Conservation (phyloP, 2,797 vertebrate species). For the Heteromormyrus szaboi region DNA sequence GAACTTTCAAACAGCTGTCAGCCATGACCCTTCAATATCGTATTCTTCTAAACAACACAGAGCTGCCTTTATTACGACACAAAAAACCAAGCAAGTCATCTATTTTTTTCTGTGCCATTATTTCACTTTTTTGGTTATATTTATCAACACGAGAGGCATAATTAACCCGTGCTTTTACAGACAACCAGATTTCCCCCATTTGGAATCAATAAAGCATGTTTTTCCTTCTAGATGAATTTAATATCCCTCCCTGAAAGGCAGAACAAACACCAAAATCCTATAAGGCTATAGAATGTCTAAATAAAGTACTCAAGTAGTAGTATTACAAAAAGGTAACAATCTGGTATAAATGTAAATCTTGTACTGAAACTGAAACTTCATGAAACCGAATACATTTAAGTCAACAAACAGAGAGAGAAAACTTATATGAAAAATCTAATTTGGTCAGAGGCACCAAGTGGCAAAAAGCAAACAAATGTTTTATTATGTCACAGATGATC, state of each 20-base stretch:
- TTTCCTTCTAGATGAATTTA: neutral
- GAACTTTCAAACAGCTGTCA: conserved; percentile 38
- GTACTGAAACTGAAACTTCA: neutral
- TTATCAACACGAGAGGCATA: neutral
- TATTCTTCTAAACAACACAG: conserved; percentile 26
- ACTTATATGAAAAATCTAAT: neutral
- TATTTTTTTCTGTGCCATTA: conserved; percentile 5
- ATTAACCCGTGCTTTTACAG: neutral
- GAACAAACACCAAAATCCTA: neutral
- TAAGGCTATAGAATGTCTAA: neutral
- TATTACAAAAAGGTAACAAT: neutral
- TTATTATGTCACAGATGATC: neutral
- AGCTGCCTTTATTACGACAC: neutral
- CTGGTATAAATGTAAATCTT: neutral
- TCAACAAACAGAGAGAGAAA: neutral
- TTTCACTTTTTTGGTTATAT: conserved; percentile 35
- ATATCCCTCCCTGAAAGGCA: neutral
- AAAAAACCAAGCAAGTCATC: neutral
- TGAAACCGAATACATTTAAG: neutral
- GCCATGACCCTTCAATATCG: conserved; percentile 33
- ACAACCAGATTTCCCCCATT: neutral
- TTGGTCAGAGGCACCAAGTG: neutral
- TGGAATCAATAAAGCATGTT: neutral
- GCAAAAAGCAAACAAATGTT: neutral
- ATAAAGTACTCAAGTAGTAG: neutral